Conservation (phyloP, 2,888 invertebrate genomes). For the Amphipoea oculea region DNA sequence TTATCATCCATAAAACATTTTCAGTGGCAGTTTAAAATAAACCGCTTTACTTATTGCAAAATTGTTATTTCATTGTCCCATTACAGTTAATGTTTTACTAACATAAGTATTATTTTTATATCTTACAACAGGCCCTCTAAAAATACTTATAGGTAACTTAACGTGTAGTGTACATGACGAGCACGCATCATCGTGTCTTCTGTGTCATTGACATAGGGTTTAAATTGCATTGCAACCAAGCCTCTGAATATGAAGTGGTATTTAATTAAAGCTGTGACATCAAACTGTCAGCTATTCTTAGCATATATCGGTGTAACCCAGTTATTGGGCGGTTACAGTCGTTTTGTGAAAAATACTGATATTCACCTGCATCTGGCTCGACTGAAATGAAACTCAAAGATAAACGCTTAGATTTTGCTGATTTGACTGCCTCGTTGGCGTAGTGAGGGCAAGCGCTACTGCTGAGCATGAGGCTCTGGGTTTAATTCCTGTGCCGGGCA, state of each 20-base stretch:
- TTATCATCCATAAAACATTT: conserved; percentile 10
- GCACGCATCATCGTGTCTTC: not conserved
- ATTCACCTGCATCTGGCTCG: not conserved
- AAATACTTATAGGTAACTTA: not conserved
- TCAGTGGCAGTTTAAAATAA: conserved; percentile 2
- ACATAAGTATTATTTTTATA: not conserved
- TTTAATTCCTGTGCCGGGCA: not conserved
- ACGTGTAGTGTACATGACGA: not conserved
- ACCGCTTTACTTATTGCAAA: conserved; percentile 10
- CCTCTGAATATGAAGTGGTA: not conserved
- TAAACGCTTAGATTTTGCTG: not conserved
- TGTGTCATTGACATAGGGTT: not conserved
- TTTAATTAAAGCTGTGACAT: conserved; percentile 22
- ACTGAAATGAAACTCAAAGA: not conserved
- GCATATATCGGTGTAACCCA: conserved; percentile 32
- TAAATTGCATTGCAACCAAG: conserved; percentile 2
- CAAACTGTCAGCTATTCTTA: conserved; percentile 19
- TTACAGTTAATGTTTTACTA: not conserved
- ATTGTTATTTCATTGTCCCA: conserved; percentile 5
- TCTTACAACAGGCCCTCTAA: not conserved
- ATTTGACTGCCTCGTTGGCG: not conserved
- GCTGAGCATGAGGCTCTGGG: not conserved
- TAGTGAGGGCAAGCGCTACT: not conserved
- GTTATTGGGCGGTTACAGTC: conserved; percentile 9
- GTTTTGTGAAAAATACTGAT: conserved; percentile 8